Evolutionary conservation across 2,797 vertebrate species (phyloP).

Genomic region (Sparus aurata): DNA sequence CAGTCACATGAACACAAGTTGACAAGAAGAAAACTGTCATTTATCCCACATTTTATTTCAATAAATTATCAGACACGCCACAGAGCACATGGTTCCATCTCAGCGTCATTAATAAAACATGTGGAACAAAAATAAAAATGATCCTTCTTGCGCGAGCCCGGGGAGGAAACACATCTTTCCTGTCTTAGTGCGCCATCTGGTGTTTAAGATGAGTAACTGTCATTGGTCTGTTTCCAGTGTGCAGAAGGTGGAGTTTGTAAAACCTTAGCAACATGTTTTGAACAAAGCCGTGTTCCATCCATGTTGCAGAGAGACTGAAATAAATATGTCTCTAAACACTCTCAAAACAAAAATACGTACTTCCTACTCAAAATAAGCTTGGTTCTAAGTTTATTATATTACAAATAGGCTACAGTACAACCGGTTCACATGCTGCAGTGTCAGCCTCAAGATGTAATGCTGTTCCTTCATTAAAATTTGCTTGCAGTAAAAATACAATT

Average conservation of each 20-base stretch:
- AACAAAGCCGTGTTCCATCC: not conserved
- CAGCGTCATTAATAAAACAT: conserved; percentile 36
- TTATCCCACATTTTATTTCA: conserved; percentile 27
- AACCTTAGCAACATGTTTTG: not conserved
- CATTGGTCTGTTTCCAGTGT: not conserved
- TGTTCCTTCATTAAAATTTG: not conserved
- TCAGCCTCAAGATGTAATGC: not conserved
- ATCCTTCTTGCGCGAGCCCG: not conserved
- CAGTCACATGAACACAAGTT: not conserved
- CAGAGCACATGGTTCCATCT: conserved; percentile 9
- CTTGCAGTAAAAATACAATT: too few species aligned
- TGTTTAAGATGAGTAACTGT: not conserved
- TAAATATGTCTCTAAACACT: not conserved
- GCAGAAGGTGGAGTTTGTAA: not conserved
- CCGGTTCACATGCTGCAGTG: not conserved
- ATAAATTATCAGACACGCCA: conserved; percentile 35
- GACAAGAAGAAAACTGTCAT: not conserved
- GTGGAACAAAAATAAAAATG: conserved; percentile 16
- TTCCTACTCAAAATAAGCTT: not conserved
- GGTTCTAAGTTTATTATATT: not conserved
- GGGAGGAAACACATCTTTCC: not conserved
- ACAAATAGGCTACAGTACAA: too few species aligned
- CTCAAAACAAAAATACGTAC: not conserved
- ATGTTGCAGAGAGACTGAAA: not conserved
- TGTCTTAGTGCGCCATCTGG: conserved; percentile 50